These are phyloP conservation scores for Caenorhabditis brenneri DNA, from an alignment of 1,140 invertebrate species.

Conservation along the genomic window DNA sequence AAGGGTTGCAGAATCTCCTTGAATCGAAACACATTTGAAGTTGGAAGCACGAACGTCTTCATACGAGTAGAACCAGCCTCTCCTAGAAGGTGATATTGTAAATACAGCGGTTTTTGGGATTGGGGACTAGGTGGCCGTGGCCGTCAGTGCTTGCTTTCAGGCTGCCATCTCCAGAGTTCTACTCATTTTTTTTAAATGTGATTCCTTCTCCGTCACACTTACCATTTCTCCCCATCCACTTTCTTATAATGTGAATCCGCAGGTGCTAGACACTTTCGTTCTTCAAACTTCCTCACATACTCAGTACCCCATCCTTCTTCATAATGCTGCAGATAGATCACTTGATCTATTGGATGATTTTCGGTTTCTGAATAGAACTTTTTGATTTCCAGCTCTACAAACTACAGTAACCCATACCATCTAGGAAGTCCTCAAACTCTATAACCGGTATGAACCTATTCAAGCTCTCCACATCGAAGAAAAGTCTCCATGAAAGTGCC, in stretches of 20 bases:
- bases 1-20: conserved; percentile 80
- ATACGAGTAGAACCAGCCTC: conserved; percentile 77
- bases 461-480: conserved; percentile 86
- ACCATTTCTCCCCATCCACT: conserved; percentile 64
- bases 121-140: no score
- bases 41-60: conserved; percentile 77
- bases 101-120: no score
- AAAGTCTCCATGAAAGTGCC: conserved; percentile 78
- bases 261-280: conserved; percentile 73
- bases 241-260: conserved; percentile 66
- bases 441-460: conserved; percentile 82
- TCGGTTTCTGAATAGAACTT: conserved; percentile 68
- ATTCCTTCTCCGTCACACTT: not conserved
- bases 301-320: conserved; percentile 82
- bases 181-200: no score
- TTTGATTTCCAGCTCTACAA: not conserved
- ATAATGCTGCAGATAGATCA: conserved; percentile 85
- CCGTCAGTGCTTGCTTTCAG: no score
- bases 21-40: conserved; percentile 82
- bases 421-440: conserved; percentile 84
- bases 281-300: conserved; percentile 83
- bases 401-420: conserved; percentile 58
- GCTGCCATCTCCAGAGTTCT: no score
- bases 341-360: conserved; percentile 76
- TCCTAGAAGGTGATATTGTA: no score